Base-by-base conservation (phyloP, 2,888 invertebrate species). In the Shargacucullia verbasci region DNA sequence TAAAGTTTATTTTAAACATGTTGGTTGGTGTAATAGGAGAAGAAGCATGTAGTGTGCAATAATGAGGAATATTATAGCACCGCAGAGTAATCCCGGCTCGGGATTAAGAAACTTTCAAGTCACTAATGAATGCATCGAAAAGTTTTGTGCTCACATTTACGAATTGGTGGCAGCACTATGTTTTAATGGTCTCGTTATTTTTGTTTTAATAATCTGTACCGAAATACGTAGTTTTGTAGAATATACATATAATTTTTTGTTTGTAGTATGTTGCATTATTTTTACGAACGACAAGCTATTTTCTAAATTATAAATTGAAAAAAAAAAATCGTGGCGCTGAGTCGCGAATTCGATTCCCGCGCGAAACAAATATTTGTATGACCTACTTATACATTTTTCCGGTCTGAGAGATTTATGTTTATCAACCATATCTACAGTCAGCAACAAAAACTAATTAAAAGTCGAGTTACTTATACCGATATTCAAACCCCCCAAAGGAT, bases 51-150 rank as follows among this genome's bases (percentile, higher is more conserved):
- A 64, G 59, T 65, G 59, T 68, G 75, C 64, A 71, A 62, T 75
- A 76, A 73, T 75, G 75, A 76, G 75, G 63, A 76, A 73, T 73
- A 76, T 72, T 70, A 76, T 48, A 64, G 50, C 41, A 59, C 69
- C 62, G 62, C 79, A 59, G 76, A 76, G 80, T 83, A 86, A 86
- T 86, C 86, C 82, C 76, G 78, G 80, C 78, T 74, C 65, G 71
- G 80, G 83, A 87, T 85, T 82, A 85, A 87, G 86, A 84, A 86
- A 88, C 83, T 89, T 87, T 74, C 76, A 80, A 81, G 73, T 82
- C 83, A 82, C 86, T 88, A 87, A 89, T 86, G 85, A 88, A 88
- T 89, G 87, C 88, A 89, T 84, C 85, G 83, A 80, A 83, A 88
- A 89, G 85, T 89, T 88, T 79, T 67, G 70, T 76, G 76, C 85